These are phyloP conservation scores for Turdus rufiventris DNA, from an alignment of 2,113 vertebrate species.

Conservation along the genomic window DNA sequence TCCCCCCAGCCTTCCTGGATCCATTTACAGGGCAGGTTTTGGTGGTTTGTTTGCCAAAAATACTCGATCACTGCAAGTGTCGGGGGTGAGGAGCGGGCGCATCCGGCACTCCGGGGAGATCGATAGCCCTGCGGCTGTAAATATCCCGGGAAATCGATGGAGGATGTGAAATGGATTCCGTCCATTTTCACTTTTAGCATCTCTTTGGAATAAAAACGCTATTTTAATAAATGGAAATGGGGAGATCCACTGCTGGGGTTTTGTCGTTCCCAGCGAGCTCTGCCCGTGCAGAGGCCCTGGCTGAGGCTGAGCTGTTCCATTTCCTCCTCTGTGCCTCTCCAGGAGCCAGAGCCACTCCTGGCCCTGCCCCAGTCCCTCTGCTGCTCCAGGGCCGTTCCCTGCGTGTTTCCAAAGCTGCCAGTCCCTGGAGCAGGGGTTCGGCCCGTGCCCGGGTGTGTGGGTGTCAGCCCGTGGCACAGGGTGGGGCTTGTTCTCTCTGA, in stretches of 20 bases:
- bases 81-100: not conserved
- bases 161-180: not conserved
- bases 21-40: fast-evolving
- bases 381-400: not conserved
- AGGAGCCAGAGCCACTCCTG: fast-evolving
- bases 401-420: not conserved
- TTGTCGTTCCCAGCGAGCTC: not conserved
- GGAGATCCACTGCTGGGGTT: not conserved
- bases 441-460: not conserved
- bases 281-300: not conserved
- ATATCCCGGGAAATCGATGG: conserved; percentile 17
- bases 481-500: not conserved
- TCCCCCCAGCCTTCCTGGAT: not conserved
- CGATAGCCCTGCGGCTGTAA: conserved; percentile 33
- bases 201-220: conserved; percentile 19
- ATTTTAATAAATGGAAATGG: conserved; percentile 4
- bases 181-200: conserved; percentile 9
- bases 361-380: not conserved
- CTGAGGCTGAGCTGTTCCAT: fast-evolving
- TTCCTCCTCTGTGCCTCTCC: not conserved
- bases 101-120: conserved; percentile 33
- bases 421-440: not conserved
- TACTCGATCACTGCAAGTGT: not conserved
- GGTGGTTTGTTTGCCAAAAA: conserved; percentile 7
- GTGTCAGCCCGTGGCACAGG: not conserved